These are phyloP conservation scores for Drosophila nr. fundita DNA, from an alignment of 2,888 invertebrate species.

Conservation along the genomic window DNA sequence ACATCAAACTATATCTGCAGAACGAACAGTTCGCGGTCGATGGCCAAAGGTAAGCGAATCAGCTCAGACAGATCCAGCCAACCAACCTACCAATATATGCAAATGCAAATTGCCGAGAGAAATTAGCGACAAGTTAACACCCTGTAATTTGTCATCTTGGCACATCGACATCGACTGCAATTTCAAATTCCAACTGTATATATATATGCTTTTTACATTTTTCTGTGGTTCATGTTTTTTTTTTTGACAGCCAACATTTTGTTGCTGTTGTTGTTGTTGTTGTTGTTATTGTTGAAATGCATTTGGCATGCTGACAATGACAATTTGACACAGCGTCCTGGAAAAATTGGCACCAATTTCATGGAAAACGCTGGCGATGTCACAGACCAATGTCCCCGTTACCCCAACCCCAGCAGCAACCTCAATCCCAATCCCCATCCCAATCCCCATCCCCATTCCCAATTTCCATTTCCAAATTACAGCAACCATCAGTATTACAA, in stretches of 20 bases:
- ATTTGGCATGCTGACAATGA: conserved; percentile 84
- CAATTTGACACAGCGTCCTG: conserved; percentile 83
- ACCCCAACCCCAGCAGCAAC: conserved; percentile 4
- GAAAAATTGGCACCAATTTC: conserved; percentile 83
- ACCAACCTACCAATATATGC: conserved; percentile 17
- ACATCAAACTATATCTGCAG: conserved; percentile 95
- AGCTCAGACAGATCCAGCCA: conserved; percentile 3
- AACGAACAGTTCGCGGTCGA: conserved; percentile 97
- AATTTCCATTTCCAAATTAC: background rate
- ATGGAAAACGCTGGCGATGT: conserved; percentile 75
- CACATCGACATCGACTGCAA: conserved; percentile 66
- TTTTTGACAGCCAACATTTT: conserved; percentile 45
- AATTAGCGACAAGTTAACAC: conserved; percentile 81
- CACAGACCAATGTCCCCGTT: conserved; percentile 41
- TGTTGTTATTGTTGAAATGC: conserved; percentile 68
- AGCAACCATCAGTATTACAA: conserved; percentile 29
- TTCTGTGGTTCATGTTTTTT: conserved; percentile 8
- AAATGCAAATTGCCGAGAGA: conserved; percentile 63
- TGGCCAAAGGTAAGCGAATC: conserved; percentile 88
- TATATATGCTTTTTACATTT: conserved; percentile 17
- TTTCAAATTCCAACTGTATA: conserved; percentile 30
- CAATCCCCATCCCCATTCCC: background rate
- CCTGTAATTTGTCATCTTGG: conserved; percentile 84
- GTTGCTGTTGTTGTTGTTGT: conserved; percentile 2
- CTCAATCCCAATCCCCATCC: background rate